These are phyloP conservation scores for Callorhinus ursinus DNA, from an alignment of 2,113 vertebrate species.

Conservation along the genomic window DNA sequence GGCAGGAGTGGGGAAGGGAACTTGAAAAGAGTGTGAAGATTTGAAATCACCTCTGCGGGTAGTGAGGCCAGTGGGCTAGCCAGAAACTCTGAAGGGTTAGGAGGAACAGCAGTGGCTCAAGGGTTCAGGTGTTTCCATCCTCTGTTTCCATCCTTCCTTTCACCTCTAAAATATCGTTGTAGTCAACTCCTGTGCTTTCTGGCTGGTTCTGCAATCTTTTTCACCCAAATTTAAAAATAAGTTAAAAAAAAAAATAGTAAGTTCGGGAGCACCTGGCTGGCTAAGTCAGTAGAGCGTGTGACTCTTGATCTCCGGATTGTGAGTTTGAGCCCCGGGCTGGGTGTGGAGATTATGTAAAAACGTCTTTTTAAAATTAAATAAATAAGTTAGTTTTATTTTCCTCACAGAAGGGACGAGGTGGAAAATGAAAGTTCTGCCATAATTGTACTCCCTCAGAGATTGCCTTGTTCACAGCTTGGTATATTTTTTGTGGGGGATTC, in stretches of 20 bases:
- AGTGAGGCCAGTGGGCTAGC: background rate
- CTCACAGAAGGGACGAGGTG: background rate
- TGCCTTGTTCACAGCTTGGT: background rate
- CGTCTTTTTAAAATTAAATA: background rate
- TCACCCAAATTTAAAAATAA: background rate
- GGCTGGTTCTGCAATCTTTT: background rate
- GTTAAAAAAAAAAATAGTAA: background rate
- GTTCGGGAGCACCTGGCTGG: background rate
- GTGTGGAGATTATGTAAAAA: background rate
- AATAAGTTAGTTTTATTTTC: background rate
- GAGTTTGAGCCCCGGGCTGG: background rate
- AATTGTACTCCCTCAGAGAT: background rate
- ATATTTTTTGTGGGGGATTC: background rate
- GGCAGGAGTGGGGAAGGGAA: background rate
- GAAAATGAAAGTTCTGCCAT: background rate
- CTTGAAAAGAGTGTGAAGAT: background rate
- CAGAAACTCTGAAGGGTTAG: background rate
- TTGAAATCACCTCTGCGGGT: background rate
- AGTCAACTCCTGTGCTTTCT: background rate
- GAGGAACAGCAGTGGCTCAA: background rate
- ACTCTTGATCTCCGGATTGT: background rate
- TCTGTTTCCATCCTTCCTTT: too few relatives aligned
- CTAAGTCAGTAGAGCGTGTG: background rate
- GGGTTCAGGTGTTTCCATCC: background rate
- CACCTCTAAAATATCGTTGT: background rate